Evolutionary conservation across 2,113 vertebrate species (phyloP), one percentile per base, ranked within the genome.

Genomic region (Cephalopholis sonnerati): DNA sequence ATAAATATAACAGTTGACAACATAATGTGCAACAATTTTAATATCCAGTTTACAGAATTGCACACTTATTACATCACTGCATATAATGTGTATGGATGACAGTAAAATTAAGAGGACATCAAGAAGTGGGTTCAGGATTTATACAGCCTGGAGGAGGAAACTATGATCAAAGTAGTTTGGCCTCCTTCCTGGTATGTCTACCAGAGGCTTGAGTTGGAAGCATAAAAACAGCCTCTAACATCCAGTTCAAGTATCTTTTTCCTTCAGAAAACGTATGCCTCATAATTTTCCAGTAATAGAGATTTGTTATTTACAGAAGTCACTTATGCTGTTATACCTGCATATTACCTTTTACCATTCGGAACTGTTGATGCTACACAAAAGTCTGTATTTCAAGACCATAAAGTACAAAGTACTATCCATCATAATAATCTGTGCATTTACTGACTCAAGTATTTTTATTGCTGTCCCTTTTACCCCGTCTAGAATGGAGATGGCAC

Each of bases 401-500:
- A 17, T 48, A 25, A 50, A 58, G 12, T 12, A 10, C 18, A 17
- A 27, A 61, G 8, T 12, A 24, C 20, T 50, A 13, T 39, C 11
- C 0, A 65, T 71, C 7, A 46, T 54, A 25, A 73, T 16, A 0
- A 41, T 51, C 17, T 44, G 39, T 74, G 18, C 58, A 53, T 62
- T 67, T 27, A 61, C 24, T 0, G 1, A 53, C 18, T 27, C 11
- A 46, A 27, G 46, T 51, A 1, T 69, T 20, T 69, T 59, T 39
- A 7, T 25, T 18, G 20, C 50, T 89, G 44, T 7, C n/a, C 27
- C 41, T 75, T 53, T 82, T 4, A 65, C 70, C 20, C 32, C 57
- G 0, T 87, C 63, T 86, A 99, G 98, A 94, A 99, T 48, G 94
- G 96, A 8, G 98, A 99, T 44, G 98, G 98, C 87, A 98, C 96